Conservation (phyloP, 2,888 invertebrate species). For the Spisula subtruncata region DNA sequence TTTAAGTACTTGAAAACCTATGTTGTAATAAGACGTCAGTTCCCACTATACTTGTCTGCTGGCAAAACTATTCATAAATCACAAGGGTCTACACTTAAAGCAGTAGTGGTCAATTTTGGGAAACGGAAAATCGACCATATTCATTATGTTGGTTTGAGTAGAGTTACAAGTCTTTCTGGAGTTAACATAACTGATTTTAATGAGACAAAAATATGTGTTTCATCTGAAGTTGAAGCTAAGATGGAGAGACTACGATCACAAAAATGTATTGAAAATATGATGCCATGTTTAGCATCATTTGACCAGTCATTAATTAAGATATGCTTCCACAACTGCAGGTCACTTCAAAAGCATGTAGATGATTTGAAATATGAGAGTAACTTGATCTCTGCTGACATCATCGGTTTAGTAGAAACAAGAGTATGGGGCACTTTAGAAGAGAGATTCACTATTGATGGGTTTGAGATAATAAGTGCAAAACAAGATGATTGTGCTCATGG, state of each 20-base stretch:
- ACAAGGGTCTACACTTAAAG: constrained; percentile 65
- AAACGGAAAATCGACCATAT: constrained; percentile 56
- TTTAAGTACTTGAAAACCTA: constrained; percentile 49
- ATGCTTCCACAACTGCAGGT: constrained; percentile 27
- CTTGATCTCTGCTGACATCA: constrained; percentile 35
- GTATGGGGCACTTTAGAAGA: background rate
- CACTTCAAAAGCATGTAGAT: constrained; percentile 38
- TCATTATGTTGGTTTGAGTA: constrained; percentile 71
- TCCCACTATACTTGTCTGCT: constrained; percentile 66
- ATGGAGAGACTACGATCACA: constrained; percentile 43
- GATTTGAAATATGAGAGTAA: constrained; percentile 47
- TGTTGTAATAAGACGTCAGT: constrained; percentile 58
- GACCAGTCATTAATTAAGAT: background rate
- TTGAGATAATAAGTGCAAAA: background rate
- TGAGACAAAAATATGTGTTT: constrained; percentile 54
- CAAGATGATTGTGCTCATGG: no score
- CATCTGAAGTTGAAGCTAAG: constrained; percentile 47
- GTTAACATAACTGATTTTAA: constrained; percentile 56
- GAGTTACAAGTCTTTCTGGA: constrained; percentile 59
- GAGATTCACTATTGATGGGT: no score
- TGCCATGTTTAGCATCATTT: background rate
- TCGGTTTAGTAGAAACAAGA: constrained; percentile 54
- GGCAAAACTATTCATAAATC: constrained; percentile 72
- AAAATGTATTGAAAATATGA: background rate
- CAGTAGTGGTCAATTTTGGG: constrained; percentile 62